Evolutionary conservation across 1,140 invertebrate genomes (phyloP), one percentile per base, ranked within the genome.

Genomic region (Hycleus cichorii): DNA sequence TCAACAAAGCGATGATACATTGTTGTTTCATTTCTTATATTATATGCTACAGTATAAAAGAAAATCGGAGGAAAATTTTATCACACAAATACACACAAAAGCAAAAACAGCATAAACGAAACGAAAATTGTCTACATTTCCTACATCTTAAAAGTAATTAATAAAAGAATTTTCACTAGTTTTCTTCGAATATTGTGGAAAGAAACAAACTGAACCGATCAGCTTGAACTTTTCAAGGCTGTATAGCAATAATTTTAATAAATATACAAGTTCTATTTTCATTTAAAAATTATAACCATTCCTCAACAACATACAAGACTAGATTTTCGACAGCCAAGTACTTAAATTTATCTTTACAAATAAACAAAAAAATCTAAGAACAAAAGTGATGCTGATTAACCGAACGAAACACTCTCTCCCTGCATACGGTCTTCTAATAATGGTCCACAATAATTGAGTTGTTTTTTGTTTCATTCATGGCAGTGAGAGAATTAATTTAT

Each of bases 81-180:
- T 72, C 71, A 72, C 71, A 72, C 69, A 69, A 64, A 67, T 70
- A 68, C 67, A 68, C 66, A 71, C 69, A 65, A 69, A 69, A 69
- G 68, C 67, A 66, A 66, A 54, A 60, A 70, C 60, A 69, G 60
- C 64, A 57, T 67, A 27, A 53, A 53, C 51, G 7, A 32, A 32
- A 32, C 25, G 26, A 27, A 12, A 10, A 12, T 48, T 38, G 27
- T 48, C 27, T 12, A 48, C 26, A 48, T 27, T 10, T 11, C 25
- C 27, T 48, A 38, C 7, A 32, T 42, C 49, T 12, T 44, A 44
- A 44, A 44, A 47, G 25, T 47, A 55, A 55, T 39, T 7, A 32
- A 5, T 7, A 32, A 5, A 32, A 32, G 32, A 32, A 5, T 32
- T 32, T 32, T 32, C 32, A 32, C 4, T 7, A 32, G 4, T 32